Evolutionary conservation across 2,888 invertebrate species (phyloP).

Genomic region (Coremacera marginata): DNA sequence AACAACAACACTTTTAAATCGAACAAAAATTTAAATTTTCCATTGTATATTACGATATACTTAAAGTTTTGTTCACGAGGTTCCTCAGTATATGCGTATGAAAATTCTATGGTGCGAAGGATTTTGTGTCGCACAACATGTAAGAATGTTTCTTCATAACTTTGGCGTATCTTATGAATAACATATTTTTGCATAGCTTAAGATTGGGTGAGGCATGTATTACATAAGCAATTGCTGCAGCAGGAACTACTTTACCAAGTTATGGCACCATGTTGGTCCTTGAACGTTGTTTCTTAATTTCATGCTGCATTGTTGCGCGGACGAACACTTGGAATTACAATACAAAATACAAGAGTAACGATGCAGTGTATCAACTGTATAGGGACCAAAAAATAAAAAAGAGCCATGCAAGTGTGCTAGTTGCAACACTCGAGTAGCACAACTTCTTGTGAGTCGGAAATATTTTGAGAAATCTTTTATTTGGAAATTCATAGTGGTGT

Average conservation of each 20-base stretch:
- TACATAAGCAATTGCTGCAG: background rate
- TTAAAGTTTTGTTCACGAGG: too few relatives aligned
- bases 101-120: too few relatives aligned
- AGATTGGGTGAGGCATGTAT: background rate
- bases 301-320: conserved; percentile 7
- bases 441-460: background rate
- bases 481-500: conserved; percentile 13
- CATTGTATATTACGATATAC: too few relatives aligned
- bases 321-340: background rate
- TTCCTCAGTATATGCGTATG: too few relatives aligned
- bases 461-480: conserved; percentile 20
- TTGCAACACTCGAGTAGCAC: background rate
- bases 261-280: conserved; percentile 5
- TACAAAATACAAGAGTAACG: background rate
- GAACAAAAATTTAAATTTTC: too few relatives aligned
- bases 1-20: too few relatives aligned
- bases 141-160: conserved; percentile 17
- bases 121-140: background rate
- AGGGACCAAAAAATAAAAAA: background rate
- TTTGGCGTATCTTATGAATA: conserved; percentile 19
- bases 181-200: background rate
- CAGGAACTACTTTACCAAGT: conserved; percentile 10
- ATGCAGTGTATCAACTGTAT: background rate
- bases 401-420: background rate
- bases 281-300: background rate